phyloP scores from a whole-genome alignment of 2,888 invertebrate species.

The Emesis furor region DNA sequence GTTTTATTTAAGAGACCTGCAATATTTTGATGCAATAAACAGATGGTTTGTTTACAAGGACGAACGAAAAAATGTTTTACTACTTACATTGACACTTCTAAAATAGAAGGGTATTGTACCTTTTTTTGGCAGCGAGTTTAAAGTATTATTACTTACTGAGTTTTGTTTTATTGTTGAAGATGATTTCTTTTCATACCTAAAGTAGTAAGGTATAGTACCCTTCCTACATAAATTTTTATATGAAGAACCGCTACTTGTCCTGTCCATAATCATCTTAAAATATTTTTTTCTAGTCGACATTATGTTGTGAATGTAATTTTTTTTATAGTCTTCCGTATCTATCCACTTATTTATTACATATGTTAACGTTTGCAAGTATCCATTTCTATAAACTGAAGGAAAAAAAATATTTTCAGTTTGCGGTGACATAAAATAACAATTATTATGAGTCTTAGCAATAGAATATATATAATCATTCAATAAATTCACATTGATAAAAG shows the following conservation, averaged over 20 bases:
- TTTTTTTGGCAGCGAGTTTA: background rate
- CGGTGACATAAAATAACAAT: background rate
- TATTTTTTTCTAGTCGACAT: background rate
- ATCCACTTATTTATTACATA: background rate
- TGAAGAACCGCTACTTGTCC: background rate
- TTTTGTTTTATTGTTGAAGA: background rate
- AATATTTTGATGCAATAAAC: constrained; percentile 10
- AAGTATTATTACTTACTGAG: background rate
- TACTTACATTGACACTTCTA: background rate
- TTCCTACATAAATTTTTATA: background rate
- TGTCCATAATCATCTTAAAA: background rate
- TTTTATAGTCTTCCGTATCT: background rate
- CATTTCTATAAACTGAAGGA: background rate
- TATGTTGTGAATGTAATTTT: background rate
- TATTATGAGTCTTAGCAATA: background rate
- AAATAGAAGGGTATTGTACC: background rate
- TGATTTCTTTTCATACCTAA: background rate
- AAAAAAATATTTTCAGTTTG: background rate
- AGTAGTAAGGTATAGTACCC: background rate
- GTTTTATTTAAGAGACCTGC: background rate
- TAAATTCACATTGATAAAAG: background rate
- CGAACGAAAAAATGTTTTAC: background rate
- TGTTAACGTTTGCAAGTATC: background rate
- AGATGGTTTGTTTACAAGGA: background rate
- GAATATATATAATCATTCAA: constrained; percentile 2